These are phyloP conservation scores for Lucinisca nassula DNA, from an alignment of 2,888 invertebrate genomes.

Conservation along the genomic window DNA sequence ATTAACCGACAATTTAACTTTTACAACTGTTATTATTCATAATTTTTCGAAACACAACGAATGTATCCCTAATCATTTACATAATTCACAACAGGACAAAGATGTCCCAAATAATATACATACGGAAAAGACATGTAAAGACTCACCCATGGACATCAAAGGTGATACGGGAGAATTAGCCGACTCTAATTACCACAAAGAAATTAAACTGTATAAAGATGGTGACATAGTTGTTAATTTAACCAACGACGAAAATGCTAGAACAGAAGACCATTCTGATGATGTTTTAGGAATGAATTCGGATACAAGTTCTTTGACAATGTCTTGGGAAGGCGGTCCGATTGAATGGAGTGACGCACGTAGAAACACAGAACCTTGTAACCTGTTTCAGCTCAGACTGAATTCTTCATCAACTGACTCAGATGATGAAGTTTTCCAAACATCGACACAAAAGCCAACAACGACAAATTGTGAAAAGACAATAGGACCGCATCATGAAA, in stretches of 20 bases:
- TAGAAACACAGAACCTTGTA: conserved; percentile 62
- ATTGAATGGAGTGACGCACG: conserved; percentile 62
- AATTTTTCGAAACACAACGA: conserved; percentile 60
- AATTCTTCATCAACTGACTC: neutral
- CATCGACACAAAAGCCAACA: neutral
- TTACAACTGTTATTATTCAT: conserved; percentile 69
- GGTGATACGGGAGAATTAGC: neutral
- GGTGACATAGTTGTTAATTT: neutral
- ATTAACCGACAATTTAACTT: conserved; percentile 33
- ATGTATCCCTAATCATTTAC: neutral
- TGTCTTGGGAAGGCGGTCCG: conserved; percentile 68
- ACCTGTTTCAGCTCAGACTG: neutral
- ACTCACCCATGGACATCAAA: neutral
- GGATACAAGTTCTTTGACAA: conserved; percentile 53
- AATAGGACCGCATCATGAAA: neutral
- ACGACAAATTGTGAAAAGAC: neutral
- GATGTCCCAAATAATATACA: neutral
- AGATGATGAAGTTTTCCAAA: neutral
- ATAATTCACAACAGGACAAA: neutral
- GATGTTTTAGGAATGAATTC: conserved; percentile 61
- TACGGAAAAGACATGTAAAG: neutral
- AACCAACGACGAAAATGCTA: neutral
- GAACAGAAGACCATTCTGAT: conserved; percentile 13
- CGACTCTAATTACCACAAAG: neutral
- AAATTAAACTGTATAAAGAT: neutral